Percentiles rank a stretch among this genome's conserved stretches.
Evolutionary conservation across 2,113 vertebrate species (phyloP).

Genomic region (Pteropus alecto): DNA sequence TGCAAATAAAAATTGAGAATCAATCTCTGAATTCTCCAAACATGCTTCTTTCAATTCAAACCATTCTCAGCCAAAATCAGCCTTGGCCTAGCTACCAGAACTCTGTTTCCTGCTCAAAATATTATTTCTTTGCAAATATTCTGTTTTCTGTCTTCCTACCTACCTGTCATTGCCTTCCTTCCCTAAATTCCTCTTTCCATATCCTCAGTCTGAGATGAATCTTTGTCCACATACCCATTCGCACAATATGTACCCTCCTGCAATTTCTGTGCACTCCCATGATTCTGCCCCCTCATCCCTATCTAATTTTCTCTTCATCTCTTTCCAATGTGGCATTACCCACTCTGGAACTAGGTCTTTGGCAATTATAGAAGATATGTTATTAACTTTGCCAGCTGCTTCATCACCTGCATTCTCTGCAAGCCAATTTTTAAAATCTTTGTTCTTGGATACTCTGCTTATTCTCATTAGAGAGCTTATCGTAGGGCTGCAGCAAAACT

Average conservation of each 20-base stretch:
- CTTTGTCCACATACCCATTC: neutral
- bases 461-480: constrained; percentile 77
- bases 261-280: neutral
- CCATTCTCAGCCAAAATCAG: constrained; percentile 42
- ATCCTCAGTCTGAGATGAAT: neutral
- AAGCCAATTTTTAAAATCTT: constrained; percentile 78
- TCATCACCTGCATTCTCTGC: constrained; percentile 74
- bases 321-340: constrained; percentile 65
- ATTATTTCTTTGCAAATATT: neutral
- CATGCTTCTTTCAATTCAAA: constrained; percentile 41
- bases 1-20: constrained; percentile 42
- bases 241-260: neutral
- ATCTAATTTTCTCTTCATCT: constrained; percentile 66
- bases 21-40: constrained; percentile 32
- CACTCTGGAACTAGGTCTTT: constrained; percentile 65
- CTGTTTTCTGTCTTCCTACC: neutral
- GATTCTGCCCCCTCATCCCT: neutral
- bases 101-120: neutral
- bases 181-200: neutral
- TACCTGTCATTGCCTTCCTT: neutral
- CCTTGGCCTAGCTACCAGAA: neutral
- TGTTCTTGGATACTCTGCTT: constrained; percentile 70
- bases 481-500: constrained; percentile 63
- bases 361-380: constrained; percentile 75
- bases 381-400: constrained; percentile 78